These are phyloP conservation scores for Trachemys scripta DNA, from an alignment of 2,113 vertebrate species.

Conservation along the genomic window DNA sequence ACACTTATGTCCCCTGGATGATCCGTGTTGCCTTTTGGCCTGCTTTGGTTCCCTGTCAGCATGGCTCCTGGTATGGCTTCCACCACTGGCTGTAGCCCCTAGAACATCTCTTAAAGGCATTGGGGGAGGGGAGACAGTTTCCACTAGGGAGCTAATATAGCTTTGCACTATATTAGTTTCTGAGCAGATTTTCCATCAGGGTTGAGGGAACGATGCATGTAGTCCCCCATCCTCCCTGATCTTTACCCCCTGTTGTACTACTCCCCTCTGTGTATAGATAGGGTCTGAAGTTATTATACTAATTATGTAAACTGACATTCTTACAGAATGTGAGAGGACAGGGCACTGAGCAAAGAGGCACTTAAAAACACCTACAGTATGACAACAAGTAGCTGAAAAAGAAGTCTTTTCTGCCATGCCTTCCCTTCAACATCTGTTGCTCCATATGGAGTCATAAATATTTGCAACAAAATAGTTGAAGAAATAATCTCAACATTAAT, in stretches of 20 bases:
- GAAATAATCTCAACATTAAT: slow-evolving; percentile 77
- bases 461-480: slow-evolving; percentile 79
- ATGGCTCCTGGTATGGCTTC: not conserved
- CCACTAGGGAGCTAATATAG: not conserved
- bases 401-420: slow-evolving; percentile 75
- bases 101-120: not conserved
- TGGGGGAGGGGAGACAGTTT: not conserved
- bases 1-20: not conserved
- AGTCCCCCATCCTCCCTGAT: not conserved
- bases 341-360: slow-evolving; percentile 74
- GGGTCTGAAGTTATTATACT: slow-evolving; percentile 53
- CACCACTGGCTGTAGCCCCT: not conserved
- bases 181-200: slow-evolving; percentile 4
- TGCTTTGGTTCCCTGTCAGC: not conserved
- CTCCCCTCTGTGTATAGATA: slow-evolving; percentile 19
- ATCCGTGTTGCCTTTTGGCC: not conserved
- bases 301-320: slow-evolving; percentile 73
- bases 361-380: slow-evolving; percentile 78
- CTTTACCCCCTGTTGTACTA: slow-evolving; percentile 32
- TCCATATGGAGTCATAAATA: slow-evolving; percentile 82
- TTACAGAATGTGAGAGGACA: slow-evolving; percentile 71
- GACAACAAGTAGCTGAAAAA: slow-evolving; percentile 79
- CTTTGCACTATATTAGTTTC: not conserved
- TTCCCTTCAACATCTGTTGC: slow-evolving; percentile 78
- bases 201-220: not conserved